phyloP scores from a whole-genome alignment of 2,797 vertebrate species.

The Rhodeus uyekii region DNA sequence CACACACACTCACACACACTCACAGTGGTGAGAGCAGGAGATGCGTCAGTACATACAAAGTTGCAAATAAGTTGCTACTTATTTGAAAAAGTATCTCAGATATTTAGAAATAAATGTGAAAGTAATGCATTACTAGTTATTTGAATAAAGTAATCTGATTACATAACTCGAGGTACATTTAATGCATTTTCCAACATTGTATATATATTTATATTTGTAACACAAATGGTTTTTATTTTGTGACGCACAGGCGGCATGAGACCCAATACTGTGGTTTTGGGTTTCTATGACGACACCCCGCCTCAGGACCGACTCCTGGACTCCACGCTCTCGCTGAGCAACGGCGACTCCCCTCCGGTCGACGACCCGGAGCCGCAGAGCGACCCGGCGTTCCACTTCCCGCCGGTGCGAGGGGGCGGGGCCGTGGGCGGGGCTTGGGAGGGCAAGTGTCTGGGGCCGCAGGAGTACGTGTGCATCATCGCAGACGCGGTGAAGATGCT shows the following conservation, averaged over 20 bases:
- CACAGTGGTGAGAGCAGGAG: too few species aligned
- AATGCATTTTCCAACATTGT: too few species aligned
- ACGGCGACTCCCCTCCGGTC: constrained; percentile 36
- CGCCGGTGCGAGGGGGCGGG: constrained; percentile 64
- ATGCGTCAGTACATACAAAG: too few species aligned
- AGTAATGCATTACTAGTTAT: too few species aligned
- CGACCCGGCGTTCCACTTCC: constrained; percentile 68
- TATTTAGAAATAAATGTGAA: too few species aligned
- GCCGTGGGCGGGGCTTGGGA: not conserved
- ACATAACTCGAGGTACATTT: too few species aligned
- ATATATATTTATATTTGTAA: too few species aligned
- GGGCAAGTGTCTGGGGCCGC: constrained; percentile 74
- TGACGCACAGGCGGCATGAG: constrained; percentile 85
- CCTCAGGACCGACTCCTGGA: constrained; percentile 78
- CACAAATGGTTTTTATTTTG: too few species aligned
- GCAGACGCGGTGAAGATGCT: constrained; percentile 90
- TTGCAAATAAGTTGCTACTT: too few species aligned
- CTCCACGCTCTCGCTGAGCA: constrained; percentile 43
- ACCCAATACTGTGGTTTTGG: constrained; percentile 88
- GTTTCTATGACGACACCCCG: constrained; percentile 81
- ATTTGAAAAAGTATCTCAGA: too few species aligned
- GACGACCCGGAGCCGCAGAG: constrained; percentile 51
- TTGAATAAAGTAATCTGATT: too few species aligned
- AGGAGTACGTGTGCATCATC: constrained; percentile 86
- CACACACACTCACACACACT: too few species aligned